These are phyloP conservation scores for Venustaconcha ellipsiformis DNA, from an alignment of 1,140 invertebrate species.

Conservation along the genomic window DNA sequence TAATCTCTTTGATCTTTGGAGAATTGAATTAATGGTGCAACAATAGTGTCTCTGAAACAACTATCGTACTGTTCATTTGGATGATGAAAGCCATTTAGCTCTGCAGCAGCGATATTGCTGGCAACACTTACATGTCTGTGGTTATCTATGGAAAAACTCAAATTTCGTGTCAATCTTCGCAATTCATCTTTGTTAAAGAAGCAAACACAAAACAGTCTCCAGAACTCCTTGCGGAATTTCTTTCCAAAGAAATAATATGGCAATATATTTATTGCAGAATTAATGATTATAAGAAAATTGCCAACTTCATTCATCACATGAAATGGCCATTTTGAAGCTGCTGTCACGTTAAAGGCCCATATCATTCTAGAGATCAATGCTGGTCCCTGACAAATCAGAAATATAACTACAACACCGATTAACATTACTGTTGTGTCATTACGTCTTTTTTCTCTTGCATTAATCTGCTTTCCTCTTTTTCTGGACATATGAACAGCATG, in stretches of 20 bases:
- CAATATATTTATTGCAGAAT: conserved; percentile 68
- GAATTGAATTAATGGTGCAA: conserved; percentile 19
- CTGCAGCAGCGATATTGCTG: conserved; percentile 27
- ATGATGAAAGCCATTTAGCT: conserved; percentile 34
- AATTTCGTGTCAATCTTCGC: conserved; percentile 41
- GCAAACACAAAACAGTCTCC: conserved; percentile 60
- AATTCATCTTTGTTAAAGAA: conserved; percentile 57
- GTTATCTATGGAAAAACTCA: conserved; percentile 55
- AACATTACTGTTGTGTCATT: conserved; percentile 69
- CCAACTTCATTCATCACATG: conserved; percentile 63
- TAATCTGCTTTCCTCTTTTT: conserved; percentile 59
- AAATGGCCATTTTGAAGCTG: conserved; percentile 28
- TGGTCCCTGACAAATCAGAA: conserved; percentile 68
- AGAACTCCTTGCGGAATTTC: conserved; percentile 65
- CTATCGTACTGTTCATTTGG: conserved; percentile 7
- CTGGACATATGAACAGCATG: conserved; percentile 63
- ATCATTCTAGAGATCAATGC: conserved; percentile 65
- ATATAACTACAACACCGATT: conserved; percentile 66
- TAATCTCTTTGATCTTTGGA: conserved; percentile 5
- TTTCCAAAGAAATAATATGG: conserved; percentile 69
- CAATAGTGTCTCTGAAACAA: conserved; percentile 29
- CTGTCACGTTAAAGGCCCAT: conserved; percentile 56
- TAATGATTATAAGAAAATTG: conserved; percentile 66
- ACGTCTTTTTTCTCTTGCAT: conserved; percentile 62
- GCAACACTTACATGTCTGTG: conserved; percentile 33